A percentile compares a stretch with the other conserved stretches of the same genome.
These are phyloP conservation scores for Alloplasta piceator DNA, from an alignment of 2,888 invertebrate species.

Conservation along the genomic window DNA sequence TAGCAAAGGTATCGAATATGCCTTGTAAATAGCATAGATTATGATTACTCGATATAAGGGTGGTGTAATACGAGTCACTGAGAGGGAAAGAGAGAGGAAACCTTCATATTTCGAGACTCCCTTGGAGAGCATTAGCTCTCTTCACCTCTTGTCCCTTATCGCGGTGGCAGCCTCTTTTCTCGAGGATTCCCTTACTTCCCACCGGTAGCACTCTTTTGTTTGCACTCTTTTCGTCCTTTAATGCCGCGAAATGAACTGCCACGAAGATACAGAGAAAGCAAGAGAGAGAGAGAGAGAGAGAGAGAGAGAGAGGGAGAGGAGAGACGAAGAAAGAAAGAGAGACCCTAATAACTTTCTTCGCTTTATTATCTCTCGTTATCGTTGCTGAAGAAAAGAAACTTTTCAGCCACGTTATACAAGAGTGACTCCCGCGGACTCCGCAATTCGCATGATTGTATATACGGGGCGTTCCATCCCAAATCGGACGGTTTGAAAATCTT, in stretches of 20 bases:
- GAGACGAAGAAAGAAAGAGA: conserved; percentile 67
- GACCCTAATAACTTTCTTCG: conserved; percentile 77
- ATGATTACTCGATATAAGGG: too few relatives aligned
- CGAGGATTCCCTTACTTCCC: conserved; percentile 67
- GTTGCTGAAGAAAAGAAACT: conserved; percentile 66
- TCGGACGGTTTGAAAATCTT: too few relatives aligned
- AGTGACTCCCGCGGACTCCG: conserved; percentile 44
- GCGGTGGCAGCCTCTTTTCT: conserved; percentile 55
- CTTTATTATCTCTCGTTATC: conserved; percentile 77
- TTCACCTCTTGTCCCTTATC: conserved; percentile 49
- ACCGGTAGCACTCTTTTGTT: conserved; percentile 80
- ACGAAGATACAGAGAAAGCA: conserved; percentile 29
- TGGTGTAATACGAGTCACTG: too few relatives aligned
- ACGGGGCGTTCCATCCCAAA: too few relatives aligned
- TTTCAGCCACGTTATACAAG: conserved; percentile 41
- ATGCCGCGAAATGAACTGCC: conserved; percentile 82
- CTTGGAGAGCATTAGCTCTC: conserved; percentile 56
- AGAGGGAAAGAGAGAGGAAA: too few relatives aligned
- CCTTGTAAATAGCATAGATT: conserved; percentile 19
- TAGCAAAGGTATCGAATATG: too few relatives aligned
- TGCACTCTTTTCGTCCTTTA: conserved; percentile 82
- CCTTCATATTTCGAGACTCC: conserved; percentile 57
- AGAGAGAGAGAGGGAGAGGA: conserved; percentile 34
- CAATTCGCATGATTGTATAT: conserved; percentile 38
- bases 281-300: not conserved